Base-by-base conservation (phyloP, 2,797 vertebrate genomes). In the Brachyalestes nurse region DNA sequence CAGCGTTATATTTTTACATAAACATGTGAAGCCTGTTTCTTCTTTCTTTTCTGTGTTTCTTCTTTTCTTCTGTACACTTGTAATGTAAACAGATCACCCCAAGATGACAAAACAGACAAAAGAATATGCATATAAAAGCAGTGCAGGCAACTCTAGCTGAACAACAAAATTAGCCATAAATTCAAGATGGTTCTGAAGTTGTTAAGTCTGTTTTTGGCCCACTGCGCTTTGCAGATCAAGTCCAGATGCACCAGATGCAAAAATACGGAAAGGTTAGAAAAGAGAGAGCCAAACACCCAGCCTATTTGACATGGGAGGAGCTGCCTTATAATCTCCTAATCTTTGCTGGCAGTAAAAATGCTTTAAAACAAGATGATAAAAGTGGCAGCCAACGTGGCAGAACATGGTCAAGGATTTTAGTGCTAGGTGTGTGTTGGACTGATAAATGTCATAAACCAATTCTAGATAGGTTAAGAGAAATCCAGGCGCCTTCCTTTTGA, bases 1-100 rank as follows among this genome's bases (percentile, higher is more conserved):
- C 88, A 91, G 88, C 85, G 86, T 94, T 89, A 82, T 95, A 93
- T 95, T 95, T 95, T 94, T 94, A 95, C 86, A 91, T 85, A 66
- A 86, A 79, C 13, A 82, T 84, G 67, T 88, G 84, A 42, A 83
- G 58, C 12, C 53, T 66, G 8, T 73, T 73, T 84, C 55, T 77
- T 10, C 23, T 62, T 51, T n/a, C 23, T 40, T 7, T 19, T 17
- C 16, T 66, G 14, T 19, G 5, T 10, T 72, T 47, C 51, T 38
- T 0, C 23, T 34, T 12, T 40, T 66, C 2, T 34, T 34, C 4
- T 34, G 34, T 34, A 34, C 2, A 34, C 34, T 34, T 34, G 34
- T 34, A 34, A 34, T 34, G 34, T 3, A 34, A 2, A 4, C 34
- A 47, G 45, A 47, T 47, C 45, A 47, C 47, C 10, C 47, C 13